Percentiles rank a stretch among this genome's conserved stretches.
These are phyloP conservation scores for Kryptolebias ocellatus DNA, from an alignment of 2,797 vertebrate genomes.

Conservation along the genomic window DNA sequence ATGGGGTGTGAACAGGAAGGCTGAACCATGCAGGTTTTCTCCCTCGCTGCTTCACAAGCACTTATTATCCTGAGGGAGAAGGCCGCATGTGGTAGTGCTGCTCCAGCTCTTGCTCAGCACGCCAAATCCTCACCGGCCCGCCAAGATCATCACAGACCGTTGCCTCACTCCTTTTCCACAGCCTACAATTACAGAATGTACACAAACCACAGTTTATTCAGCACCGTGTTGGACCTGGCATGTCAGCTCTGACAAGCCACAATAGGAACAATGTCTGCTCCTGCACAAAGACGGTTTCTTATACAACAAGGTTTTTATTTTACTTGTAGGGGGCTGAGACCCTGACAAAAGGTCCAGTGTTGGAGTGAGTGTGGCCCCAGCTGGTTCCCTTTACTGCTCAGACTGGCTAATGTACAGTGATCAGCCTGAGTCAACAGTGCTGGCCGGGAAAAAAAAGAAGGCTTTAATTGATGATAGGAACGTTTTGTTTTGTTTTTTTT, in stretches of 20 bases:
- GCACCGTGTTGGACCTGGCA: slow-evolving; percentile 73
- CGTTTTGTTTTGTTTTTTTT: slow-evolving; percentile 45
- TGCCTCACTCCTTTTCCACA: slow-evolving; percentile 76
- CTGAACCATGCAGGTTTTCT: slow-evolving; percentile 77
- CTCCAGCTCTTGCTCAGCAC: slow-evolving; percentile 61
- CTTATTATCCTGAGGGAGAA: slow-evolving; percentile 73
- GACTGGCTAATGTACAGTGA: slow-evolving; percentile 76
- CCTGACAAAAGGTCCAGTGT: slow-evolving; percentile 81
- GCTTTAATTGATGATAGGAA: slow-evolving; percentile 77
- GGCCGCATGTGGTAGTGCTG: slow-evolving; percentile 68
- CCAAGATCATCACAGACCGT: slow-evolving; percentile 80
- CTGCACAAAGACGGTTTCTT: slow-evolving; percentile 71
- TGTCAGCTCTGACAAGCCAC: slow-evolving; percentile 73
- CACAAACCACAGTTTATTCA: slow-evolving; percentile 82
- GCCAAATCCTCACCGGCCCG: slow-evolving; percentile 70
- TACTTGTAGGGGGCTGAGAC: slow-evolving; percentile 65
- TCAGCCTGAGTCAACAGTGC: slow-evolving; percentile 80
- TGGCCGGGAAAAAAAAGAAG: slow-evolving; percentile 57
- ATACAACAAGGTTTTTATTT: slow-evolving; percentile 72
- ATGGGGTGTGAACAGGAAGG: slow-evolving; percentile 81
- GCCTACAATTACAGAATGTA: slow-evolving; percentile 81
- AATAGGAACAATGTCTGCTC: slow-evolving; percentile 79
- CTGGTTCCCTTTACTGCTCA: slow-evolving; percentile 79
- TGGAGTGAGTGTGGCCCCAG: slow-evolving; percentile 70
- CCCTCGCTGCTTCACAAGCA: slow-evolving; percentile 66